Evolutionary conservation across 2,797 vertebrate genomes (phyloP).

Genomic region (Pristis pectinata): DNA sequence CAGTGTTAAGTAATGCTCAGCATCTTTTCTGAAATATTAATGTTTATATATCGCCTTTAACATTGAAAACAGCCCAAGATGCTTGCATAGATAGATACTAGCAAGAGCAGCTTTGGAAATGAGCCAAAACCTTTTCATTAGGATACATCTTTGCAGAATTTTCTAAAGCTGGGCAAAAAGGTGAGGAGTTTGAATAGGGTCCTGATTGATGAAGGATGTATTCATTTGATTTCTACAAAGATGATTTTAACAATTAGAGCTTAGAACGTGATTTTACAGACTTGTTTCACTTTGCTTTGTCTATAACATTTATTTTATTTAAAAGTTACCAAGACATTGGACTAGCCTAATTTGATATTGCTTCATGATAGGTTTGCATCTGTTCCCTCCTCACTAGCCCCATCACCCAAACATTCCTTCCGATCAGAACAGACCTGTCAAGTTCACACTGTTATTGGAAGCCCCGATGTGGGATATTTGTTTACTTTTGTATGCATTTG

Average conservation of each 20-base stretch:
- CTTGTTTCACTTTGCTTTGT: slow-evolving; percentile 17
- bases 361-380: neutral
- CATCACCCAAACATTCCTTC: neutral
- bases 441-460: neutral
- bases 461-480: neutral
- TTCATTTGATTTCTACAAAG: neutral
- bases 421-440: neutral
- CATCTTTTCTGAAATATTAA: neutral
- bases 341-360: neutral
- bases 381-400: neutral
- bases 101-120: neutral
- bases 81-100: neutral
- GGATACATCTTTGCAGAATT: neutral
- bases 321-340: neutral
- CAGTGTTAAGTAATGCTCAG: neutral
- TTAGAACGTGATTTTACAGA: neutral
- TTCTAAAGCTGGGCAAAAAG: neutral
- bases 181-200: neutral
- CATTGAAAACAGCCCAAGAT: neutral
- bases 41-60: neutral
- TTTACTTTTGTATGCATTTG: neutral
- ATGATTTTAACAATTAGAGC: neutral
- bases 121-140: neutral
- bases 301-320: neutral
- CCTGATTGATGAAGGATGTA: neutral